phyloP scores from a whole-genome alignment of 2,888 invertebrate species.

The Hecatera dysodea region DNA sequence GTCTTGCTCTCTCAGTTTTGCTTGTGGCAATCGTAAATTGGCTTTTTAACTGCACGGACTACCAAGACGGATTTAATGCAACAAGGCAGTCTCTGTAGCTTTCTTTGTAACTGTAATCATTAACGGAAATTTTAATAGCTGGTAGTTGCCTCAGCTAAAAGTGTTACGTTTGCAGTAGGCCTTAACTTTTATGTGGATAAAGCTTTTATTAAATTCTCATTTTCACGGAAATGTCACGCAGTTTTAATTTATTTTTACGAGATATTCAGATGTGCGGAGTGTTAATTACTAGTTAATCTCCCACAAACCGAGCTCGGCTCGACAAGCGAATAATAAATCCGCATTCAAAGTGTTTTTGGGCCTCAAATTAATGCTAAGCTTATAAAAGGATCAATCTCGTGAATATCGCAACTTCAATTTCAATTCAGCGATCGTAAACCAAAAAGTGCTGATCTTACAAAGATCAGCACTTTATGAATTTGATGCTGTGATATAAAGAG shows the following conservation, averaged over 20 bases:
- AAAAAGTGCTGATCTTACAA: too few species aligned
- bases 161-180: background rate
- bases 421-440: slow-evolving; percentile 9
- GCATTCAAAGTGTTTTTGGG: background rate
- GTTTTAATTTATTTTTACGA: slow-evolving; percentile 15
- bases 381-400: background rate
- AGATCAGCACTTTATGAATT: slow-evolving; percentile 4
- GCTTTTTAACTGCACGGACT: too few species aligned
- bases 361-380: slow-evolving; percentile 5
- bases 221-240: slow-evolving; percentile 9
- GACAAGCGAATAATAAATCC: background rate
- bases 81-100: too few species aligned
- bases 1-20: too few species aligned
- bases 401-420: slow-evolving; percentile 13
- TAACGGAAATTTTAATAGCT: background rate
- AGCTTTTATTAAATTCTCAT: slow-evolving; percentile 7
- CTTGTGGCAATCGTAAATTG: background rate
- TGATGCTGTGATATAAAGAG: slow-evolving; percentile 4
- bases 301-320: background rate
- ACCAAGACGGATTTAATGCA: too few species aligned
- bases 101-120: background rate
- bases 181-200: background rate
- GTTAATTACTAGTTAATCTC: slow-evolving; percentile 20
- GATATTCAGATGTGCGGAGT: background rate
- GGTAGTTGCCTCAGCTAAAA: background rate